These are phyloP conservation scores for Ophioderma brevispina DNA, from an alignment of 35 echinoderm and acorn worm genomes.

Conservation along the genomic window DNA sequence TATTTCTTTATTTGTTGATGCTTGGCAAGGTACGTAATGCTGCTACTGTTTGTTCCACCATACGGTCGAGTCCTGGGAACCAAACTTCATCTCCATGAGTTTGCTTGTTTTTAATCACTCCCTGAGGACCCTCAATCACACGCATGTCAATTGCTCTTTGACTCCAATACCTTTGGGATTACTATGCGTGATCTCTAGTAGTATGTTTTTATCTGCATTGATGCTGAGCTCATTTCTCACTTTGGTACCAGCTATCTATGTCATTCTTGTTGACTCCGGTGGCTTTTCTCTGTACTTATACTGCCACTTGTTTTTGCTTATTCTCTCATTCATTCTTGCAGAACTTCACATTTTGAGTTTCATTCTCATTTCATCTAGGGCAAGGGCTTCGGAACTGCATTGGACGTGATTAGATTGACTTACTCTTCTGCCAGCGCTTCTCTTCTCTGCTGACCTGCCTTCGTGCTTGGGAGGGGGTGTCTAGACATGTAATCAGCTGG, in stretches of 20 bases:
- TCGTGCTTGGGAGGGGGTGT: conserved; percentile 17
- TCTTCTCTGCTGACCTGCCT: conserved; percentile 17
- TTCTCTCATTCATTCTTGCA: conserved; percentile 31
- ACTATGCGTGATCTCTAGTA: conserved; percentile 42
- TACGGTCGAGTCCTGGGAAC: conserved; percentile 59
- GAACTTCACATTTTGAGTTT: conserved; percentile 27
- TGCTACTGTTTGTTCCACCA: conserved; percentile 32
- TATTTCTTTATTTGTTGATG: conserved; percentile 36
- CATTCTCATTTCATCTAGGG: conserved; percentile 24
- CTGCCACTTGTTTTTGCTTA: conserved; percentile 15
- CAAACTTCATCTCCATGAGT: conserved; percentile 65
- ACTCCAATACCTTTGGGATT: conserved; percentile 27
- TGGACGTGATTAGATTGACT: conserved; percentile 28
- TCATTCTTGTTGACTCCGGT: neutral
- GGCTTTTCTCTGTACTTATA: neutral
- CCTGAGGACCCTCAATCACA: conserved; percentile 84
- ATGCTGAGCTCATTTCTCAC: neutral
- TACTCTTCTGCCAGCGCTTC: conserved; percentile 64
- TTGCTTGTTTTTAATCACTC: conserved; percentile 67
- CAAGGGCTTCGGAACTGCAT: conserved; percentile 48
- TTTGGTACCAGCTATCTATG: neutral
- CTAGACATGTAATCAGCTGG: conserved; percentile 66
- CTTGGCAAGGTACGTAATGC: conserved; percentile 72
- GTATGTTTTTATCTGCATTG: conserved; percentile 16
- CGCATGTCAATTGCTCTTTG: conserved; percentile 46